phyloP scores from a whole-genome alignment of 2,113 vertebrate genomes.

The Egretta garzetta region DNA sequence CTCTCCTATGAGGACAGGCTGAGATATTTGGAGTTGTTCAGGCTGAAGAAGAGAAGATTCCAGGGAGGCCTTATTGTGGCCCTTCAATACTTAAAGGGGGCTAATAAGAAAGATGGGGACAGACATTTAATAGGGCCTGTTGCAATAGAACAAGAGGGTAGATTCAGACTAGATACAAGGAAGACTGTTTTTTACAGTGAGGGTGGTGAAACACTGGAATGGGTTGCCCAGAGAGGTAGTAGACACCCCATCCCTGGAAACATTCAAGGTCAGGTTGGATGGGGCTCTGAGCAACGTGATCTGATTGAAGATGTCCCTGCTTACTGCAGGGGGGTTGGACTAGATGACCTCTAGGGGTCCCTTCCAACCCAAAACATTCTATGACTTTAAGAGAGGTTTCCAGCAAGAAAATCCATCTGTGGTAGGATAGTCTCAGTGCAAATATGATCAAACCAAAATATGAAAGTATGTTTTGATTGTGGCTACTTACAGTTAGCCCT shows the following conservation, averaged over 20 bases:
- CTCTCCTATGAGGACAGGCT: neutral
- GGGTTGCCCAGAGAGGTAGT: neutral
- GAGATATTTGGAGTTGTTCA: neutral
- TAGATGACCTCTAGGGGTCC: neutral
- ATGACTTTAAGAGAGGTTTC: neutral
- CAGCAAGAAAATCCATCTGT: neutral
- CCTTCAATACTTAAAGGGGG: neutral
- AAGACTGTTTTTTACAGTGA: neutral
- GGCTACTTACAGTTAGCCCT: neutral
- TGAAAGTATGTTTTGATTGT: neutral
- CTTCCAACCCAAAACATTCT: neutral
- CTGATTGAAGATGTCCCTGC: neutral
- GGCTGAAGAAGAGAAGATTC: neutral
- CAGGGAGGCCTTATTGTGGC: accelerated
- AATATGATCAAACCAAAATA: neutral
- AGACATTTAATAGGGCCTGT: neutral
- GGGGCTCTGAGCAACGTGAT: neutral
- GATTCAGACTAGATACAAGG: neutral
- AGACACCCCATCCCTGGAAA: too few species aligned
- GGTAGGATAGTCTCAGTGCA: neutral
- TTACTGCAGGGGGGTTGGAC: neutral
- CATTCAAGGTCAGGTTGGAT: neutral
- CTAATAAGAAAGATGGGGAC: too few species aligned
- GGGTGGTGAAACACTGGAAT: neutral
- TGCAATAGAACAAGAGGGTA: neutral